Percentiles rank a stretch among this genome's conserved stretches.
Conservation (phyloP, 1,140 invertebrate species). For the Mylabris phalerata region DNA sequence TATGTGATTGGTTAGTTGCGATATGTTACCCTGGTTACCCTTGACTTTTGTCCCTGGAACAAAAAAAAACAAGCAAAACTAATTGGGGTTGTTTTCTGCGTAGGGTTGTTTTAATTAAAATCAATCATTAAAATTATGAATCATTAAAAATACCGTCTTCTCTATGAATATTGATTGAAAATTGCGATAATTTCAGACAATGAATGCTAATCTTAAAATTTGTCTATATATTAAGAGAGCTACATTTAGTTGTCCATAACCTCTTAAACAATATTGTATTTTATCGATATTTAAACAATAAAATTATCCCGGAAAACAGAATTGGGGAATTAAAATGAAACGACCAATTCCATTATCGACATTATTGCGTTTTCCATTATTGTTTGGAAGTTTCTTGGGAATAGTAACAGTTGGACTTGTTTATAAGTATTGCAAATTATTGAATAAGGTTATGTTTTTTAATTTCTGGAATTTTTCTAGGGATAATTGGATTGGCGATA, state of each 20-base stretch:
- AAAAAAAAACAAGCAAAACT: neutral
- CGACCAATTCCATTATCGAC: constrained; percentile 1
- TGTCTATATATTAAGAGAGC: too few relatives aligned
- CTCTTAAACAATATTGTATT: neutral
- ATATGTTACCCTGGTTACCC: too few relatives aligned
- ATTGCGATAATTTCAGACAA: too few relatives aligned
- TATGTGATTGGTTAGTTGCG: too few relatives aligned
- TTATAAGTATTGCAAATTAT: constrained; percentile 17
- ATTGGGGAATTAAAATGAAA: neutral
- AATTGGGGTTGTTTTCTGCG: neutral
- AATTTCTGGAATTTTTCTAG: neutral
- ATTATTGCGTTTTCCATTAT: constrained; percentile 15
- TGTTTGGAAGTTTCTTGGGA: constrained; percentile 15
- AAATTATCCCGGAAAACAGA: neutral
- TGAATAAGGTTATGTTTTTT: neutral
- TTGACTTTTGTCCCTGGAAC: too few relatives aligned
- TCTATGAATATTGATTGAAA: too few relatives aligned
- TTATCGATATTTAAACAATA: neutral
- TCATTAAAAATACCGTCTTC: neutral
- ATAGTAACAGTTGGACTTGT: constrained; percentile 10
- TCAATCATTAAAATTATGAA: neutral
- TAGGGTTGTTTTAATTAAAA: neutral
- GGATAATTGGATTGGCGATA: constrained; percentile 16
- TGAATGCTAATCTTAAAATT: too few relatives aligned
- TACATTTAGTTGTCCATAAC: neutral